phyloP scores from a whole-genome alignment of 2,797 vertebrate species.

The Triplophysa yarkandensis region DNA sequence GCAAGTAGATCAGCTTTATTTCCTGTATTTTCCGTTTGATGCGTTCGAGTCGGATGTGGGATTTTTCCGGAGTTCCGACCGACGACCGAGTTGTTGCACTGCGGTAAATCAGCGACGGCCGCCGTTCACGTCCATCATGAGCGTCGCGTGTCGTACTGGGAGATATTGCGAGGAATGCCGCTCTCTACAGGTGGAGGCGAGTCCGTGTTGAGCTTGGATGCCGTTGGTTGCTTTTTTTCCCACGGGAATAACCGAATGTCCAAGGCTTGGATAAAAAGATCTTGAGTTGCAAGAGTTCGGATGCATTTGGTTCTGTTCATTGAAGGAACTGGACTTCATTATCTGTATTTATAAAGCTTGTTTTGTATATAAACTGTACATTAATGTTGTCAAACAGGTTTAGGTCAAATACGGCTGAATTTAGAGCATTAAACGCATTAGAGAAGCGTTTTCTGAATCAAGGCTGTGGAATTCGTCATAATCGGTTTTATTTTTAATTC shows the following conservation, averaged over 20 bases:
- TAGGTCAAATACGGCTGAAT: too few species aligned
- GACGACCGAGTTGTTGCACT: slow-evolving; percentile 51
- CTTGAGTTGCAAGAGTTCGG: slow-evolving; percentile 32
- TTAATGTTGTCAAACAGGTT: too few species aligned
- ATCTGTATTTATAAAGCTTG: neutral
- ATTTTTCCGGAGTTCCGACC: slow-evolving; percentile 34
- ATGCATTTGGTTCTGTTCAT: slow-evolving; percentile 23
- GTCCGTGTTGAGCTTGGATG: too few species aligned
- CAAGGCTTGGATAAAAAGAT: slow-evolving; percentile 56
- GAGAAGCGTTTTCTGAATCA: too few species aligned
- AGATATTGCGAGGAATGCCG: slow-evolving; percentile 18
- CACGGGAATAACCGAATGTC: slow-evolving; percentile 68
- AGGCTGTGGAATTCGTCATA: too few species aligned
- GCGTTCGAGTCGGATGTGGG: neutral
- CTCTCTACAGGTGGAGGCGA: slow-evolving; percentile 59
- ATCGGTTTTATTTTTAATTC: too few species aligned
- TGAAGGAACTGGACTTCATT: too few species aligned
- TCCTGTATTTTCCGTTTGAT: slow-evolving; percentile 1
- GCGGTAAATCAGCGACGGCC: slow-evolving; percentile 52
- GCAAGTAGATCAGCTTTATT: slow-evolving; percentile 24
- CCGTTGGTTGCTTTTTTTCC: slow-evolving; percentile 77
- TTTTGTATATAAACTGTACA: too few species aligned
- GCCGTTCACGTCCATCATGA: slow-evolving; percentile 31
- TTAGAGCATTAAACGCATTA: too few species aligned
- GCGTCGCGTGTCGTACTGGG: slow-evolving; percentile 7